phyloP scores from a whole-genome alignment of 2,113 vertebrate species.

The Sterrhoptilus dennistouni region DNA sequence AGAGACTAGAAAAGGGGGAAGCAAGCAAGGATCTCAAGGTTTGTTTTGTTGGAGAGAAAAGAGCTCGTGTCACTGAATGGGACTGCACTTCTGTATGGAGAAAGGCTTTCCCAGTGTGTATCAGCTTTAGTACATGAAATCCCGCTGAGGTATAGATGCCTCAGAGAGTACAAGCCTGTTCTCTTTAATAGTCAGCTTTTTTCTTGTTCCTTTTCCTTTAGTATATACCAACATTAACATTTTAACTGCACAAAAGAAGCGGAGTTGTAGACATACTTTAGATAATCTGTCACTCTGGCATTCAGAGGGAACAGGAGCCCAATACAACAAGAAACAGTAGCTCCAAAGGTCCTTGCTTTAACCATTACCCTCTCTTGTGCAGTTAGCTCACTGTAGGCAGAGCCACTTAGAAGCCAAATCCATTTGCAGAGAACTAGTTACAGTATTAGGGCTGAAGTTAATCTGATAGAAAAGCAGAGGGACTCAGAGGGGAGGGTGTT shows the following conservation, averaged over 20 bases:
- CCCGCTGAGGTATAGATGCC: slow-evolving; percentile 60
- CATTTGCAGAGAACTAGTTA: neutral
- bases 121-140: slow-evolving; percentile 50
- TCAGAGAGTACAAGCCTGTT: slow-evolving; percentile 41
- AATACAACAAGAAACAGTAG: neutral
- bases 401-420: neutral
- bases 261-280: neutral
- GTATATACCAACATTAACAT: slow-evolving; percentile 37
- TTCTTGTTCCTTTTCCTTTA: neutral
- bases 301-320: neutral
- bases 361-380: neutral
- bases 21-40: slow-evolving; percentile 65
- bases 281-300: slow-evolving; percentile 24
- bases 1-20: slow-evolving; percentile 39
- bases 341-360: neutral
- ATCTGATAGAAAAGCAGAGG: neutral
- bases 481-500: neutral
- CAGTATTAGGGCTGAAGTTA: neutral
- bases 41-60: slow-evolving; percentile 58
- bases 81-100: slow-evolving; percentile 34
- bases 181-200: slow-evolving; percentile 42
- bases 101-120: slow-evolving; percentile 59
- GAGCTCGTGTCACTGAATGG: slow-evolving; percentile 55
- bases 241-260: slow-evolving; percentile 52
- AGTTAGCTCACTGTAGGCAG: neutral